Percentiles rank a stretch among this genome's conserved stretches.
These are phyloP conservation scores for Rhegmatorhina hoffmannsi DNA, from an alignment of 2,113 vertebrate species.

Conservation along the genomic window DNA sequence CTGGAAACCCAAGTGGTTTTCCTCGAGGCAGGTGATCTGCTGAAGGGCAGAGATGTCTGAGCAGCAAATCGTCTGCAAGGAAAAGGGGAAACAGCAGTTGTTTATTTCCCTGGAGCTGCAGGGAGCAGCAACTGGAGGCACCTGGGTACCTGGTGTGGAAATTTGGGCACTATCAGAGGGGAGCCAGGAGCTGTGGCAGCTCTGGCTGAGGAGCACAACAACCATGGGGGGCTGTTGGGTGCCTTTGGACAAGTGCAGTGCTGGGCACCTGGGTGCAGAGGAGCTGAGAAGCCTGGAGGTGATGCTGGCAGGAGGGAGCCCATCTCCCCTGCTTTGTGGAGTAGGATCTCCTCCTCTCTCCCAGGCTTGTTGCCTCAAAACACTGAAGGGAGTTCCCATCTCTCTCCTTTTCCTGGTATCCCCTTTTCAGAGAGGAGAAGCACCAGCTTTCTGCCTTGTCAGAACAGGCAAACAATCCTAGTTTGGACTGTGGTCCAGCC, in stretches of 20 bases:
- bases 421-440: not conserved
- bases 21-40: not conserved
- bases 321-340: not conserved
- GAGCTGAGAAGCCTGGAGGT: slow-evolving; percentile 22
- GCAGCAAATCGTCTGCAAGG: not conserved
- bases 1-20: not conserved
- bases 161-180: not conserved
- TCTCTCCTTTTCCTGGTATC: not conserved
- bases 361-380: not conserved
- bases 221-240: not conserved
- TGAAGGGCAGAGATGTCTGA: not conserved
- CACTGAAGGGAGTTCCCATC: not conserved
- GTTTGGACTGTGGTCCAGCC: not conserved
- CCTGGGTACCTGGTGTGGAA: not conserved
- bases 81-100: not conserved
- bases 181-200: not conserved
- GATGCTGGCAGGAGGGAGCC: not conserved
- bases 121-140: not conserved
- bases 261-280: slow-evolving; percentile 22
- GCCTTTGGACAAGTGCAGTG: slow-evolving; percentile 41
- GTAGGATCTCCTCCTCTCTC: not conserved
- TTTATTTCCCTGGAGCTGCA: not conserved
- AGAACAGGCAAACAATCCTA: not conserved
- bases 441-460: not conserved
- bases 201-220: slow-evolving; percentile 48